Evolutionary conservation across 2,888 invertebrate species (phyloP).

Genomic region (Merodon equestris): DNA sequence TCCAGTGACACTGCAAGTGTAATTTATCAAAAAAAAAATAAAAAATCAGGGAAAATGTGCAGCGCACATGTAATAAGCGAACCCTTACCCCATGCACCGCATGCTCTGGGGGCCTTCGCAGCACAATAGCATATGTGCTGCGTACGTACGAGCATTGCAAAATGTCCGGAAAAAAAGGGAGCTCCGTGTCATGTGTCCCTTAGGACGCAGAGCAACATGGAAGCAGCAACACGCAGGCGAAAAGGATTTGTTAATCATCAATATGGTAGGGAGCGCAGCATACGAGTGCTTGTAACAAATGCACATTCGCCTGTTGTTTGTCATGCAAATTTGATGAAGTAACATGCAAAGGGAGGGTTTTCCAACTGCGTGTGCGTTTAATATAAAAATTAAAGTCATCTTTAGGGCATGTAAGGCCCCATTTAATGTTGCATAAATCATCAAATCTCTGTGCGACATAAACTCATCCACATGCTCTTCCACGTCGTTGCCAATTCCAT

Average conservation of each 20-base stretch:
- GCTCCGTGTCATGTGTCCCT: conserved; percentile 38
- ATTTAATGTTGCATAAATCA: too few relatives aligned
- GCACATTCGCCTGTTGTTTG: conserved; percentile 57
- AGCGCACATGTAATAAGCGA: conserved; percentile 11
- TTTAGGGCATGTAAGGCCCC: too few relatives aligned
- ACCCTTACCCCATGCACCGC: conserved; percentile 19
- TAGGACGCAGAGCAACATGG: conserved; percentile 34
- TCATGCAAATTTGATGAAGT: conserved; percentile 64
- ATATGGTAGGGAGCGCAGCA: conserved; percentile 21
- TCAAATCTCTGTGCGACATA: too few relatives aligned
- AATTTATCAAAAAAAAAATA: conserved; percentile 46
- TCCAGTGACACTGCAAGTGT: conserved; percentile 58
- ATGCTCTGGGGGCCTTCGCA: not conserved
- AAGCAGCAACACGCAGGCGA: conserved; percentile 34
- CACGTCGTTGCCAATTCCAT: too few relatives aligned
- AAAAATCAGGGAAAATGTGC: conserved; percentile 37
- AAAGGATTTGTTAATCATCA: conserved; percentile 58
- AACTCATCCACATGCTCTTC: too few relatives aligned
- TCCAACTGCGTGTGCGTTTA: too few relatives aligned
- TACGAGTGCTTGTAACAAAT: conserved; percentile 23
- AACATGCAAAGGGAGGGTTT: conserved; percentile 7
- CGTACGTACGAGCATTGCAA: conserved; percentile 9
- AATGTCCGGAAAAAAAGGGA: conserved; percentile 29
- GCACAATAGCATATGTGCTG: conserved; percentile 9
- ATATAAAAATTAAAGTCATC: too few relatives aligned